Evolutionary conservation across 2,113 vertebrate genomes (phyloP).

Genomic region (Capreolus pygargus): DNA sequence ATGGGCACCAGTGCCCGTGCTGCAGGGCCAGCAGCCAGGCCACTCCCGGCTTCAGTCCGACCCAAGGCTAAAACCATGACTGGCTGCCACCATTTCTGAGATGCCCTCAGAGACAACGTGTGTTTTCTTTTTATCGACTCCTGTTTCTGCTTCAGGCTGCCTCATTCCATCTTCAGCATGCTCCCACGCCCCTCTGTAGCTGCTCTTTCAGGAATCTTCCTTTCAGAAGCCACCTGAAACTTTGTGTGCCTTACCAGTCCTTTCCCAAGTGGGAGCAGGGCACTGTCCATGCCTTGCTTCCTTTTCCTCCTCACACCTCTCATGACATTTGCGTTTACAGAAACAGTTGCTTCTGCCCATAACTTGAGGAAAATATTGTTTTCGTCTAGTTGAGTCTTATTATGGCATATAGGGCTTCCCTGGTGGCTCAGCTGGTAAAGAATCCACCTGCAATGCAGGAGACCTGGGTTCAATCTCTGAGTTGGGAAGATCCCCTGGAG

Average conservation of each 20-base stretch:
- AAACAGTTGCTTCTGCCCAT: not conserved
- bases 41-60: not conserved
- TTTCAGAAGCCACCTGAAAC: not conserved
- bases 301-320: not conserved
- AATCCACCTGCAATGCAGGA: not conserved
- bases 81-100: not conserved
- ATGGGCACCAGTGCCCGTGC: no score
- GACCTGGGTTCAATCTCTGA: not conserved
- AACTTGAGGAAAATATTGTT: not conserved
- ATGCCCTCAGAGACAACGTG: no score
- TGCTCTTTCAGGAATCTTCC: not conserved
- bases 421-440: not conserved
- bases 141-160: not conserved
- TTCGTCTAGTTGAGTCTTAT: not conserved
- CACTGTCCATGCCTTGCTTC: not conserved
- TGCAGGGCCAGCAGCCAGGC: not conserved
- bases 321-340: not conserved
- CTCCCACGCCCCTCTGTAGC: rapidly evolving
- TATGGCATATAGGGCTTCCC: not conserved
- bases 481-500: not conserved
- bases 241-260: not conserved
- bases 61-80: not conserved
- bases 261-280: not conserved
- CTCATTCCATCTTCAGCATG: not conserved
- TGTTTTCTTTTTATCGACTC: not conserved